phyloP scores from a whole-genome alignment of 1,140 invertebrate species.

The Pseudomyrmex dendroicus region DNA sequence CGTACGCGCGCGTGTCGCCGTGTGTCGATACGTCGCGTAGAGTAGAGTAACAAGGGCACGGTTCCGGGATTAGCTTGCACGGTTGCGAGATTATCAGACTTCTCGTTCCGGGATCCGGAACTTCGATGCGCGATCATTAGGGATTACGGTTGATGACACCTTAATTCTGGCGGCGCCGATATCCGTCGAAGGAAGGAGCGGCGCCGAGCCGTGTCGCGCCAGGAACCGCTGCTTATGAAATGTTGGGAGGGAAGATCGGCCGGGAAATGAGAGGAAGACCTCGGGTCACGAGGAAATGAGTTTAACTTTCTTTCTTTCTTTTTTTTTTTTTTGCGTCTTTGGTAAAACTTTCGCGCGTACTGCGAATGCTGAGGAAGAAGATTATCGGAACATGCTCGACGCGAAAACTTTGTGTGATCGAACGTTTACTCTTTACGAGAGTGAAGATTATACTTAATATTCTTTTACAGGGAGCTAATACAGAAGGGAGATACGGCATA shows the following conservation, averaged over 20 bases:
- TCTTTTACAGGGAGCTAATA: not conserved
- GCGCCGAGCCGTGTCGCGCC: no score
- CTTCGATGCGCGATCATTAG: slow-evolving; percentile 48
- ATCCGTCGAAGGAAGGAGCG: slow-evolving; percentile 16
- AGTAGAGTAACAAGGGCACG: not conserved
- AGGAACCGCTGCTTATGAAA: not conserved
- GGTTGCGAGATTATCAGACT: slow-evolving; percentile 28
- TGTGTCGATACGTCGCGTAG: not conserved
- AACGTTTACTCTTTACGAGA: not conserved
- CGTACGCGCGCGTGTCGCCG: not conserved
- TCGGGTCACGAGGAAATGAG: not conserved
- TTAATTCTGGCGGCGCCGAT: slow-evolving; percentile 38
- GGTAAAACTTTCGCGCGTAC: no score
- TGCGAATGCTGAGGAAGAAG: not conserved
- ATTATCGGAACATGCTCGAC: not conserved
- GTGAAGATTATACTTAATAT: slow-evolving; percentile 7
- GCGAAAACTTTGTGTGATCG: not conserved
- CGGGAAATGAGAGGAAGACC: not conserved
- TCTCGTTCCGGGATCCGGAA: not conserved
- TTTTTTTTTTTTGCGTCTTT: not conserved
- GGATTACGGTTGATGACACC: slow-evolving; percentile 42
- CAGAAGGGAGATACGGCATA: not conserved
- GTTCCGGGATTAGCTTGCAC: slow-evolving; percentile 45
- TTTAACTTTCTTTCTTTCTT: not conserved
- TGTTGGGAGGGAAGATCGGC: not conserved